These are phyloP conservation scores for Luperina testacea DNA, from an alignment of 2,888 invertebrate genomes.

Conservation along the genomic window DNA sequence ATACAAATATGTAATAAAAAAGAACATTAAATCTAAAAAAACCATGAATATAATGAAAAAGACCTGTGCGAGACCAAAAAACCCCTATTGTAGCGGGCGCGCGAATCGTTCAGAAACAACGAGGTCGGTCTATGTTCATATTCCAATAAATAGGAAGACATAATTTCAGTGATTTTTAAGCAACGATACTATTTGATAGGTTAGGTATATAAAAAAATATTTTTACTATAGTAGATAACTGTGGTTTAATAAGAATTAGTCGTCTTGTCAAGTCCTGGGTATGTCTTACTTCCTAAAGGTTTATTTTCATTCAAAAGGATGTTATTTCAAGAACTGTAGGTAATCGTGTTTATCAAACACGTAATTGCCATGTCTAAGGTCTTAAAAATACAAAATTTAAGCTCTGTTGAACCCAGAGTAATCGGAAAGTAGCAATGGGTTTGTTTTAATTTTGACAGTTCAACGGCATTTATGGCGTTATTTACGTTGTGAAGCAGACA, in stretches of 20 bases:
- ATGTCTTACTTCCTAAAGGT: background rate
- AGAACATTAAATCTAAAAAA: too few relatives aligned
- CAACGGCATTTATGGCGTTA: too few relatives aligned
- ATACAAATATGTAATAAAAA: too few relatives aligned
- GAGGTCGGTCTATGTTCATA: background rate
- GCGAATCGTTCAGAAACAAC: background rate
- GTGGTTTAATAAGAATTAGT: background rate
- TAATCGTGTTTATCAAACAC: background rate
- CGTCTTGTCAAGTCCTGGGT: background rate
- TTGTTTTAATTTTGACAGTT: too few relatives aligned
- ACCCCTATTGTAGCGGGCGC: too few relatives aligned
- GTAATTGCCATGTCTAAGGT: background rate
- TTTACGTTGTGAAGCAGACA: too few relatives aligned
- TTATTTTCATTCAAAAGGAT: background rate
- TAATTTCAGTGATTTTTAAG: background rate
- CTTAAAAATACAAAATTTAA: background rate
- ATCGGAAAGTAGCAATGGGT: too few relatives aligned
- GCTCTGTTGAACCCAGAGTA: background rate
- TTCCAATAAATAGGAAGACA: background rate
- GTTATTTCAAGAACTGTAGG: background rate
- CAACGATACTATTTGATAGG: background rate
- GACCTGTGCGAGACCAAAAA: too few relatives aligned
- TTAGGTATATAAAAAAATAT: too few relatives aligned
- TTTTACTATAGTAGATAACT: too few relatives aligned
- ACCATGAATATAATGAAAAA: too few relatives aligned